A percentile compares a stretch with the other conserved stretches of the same genome.
Evolutionary conservation across 2,113 vertebrate genomes (phyloP).

Genomic region (Mesoclemmys tuberculata): DNA sequence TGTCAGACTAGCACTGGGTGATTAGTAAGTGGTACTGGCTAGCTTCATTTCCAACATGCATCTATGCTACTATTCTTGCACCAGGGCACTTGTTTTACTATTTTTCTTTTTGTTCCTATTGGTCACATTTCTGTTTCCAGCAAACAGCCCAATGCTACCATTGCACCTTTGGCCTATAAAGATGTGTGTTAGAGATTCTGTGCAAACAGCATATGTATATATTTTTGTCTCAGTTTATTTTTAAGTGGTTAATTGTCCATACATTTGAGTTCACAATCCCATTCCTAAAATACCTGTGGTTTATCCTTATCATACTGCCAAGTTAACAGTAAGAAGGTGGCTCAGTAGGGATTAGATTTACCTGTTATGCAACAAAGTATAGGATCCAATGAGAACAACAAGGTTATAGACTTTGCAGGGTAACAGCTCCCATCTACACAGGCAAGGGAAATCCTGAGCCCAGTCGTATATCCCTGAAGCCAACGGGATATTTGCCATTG

Average conservation of each 20-base stretch:
- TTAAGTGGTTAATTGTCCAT: constrained; percentile 20
- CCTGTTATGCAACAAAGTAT: constrained; percentile 53
- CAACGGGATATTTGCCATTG: neutral
- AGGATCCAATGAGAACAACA: constrained; percentile 26
- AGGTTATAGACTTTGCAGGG: neutral
- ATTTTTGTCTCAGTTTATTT: constrained; percentile 30
- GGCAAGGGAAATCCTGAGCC: constrained; percentile 15
- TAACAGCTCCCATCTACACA: neutral
- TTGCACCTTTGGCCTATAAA: neutral
- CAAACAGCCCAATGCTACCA: accelerated
- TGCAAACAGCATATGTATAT: neutral
- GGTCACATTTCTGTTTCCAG: neutral
- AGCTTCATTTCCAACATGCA: neutral
- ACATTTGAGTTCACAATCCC: constrained; percentile 26
- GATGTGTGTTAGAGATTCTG: neutral
- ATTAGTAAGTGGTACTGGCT: neutral
- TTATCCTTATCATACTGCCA: constrained; percentile 70
- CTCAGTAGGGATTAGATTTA: constrained; percentile 51
- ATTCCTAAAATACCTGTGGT: constrained; percentile 65
- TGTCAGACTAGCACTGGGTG: neutral
- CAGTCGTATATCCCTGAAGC: neutral
- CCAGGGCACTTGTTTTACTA: neutral
- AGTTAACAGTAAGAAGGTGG: constrained; percentile 55
- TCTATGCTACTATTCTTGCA: neutral
- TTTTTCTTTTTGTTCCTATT: neutral